A percentile compares a stretch with the other conserved stretches of the same genome.
phyloP scores from a whole-genome alignment of 1,140 invertebrate species.

The Anastrepha obliqua region DNA sequence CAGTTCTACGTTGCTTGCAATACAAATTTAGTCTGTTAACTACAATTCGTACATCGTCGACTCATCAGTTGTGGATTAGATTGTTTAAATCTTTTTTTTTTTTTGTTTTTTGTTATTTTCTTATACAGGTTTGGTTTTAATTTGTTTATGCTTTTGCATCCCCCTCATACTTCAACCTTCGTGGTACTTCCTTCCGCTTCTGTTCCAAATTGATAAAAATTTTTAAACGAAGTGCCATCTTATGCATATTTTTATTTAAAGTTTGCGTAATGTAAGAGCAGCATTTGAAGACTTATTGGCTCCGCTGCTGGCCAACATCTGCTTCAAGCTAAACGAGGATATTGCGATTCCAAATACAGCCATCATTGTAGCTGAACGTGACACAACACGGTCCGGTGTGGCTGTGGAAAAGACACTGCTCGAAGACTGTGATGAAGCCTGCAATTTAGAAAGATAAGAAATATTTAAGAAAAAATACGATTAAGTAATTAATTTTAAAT shows the following conservation, averaged over 20 bases:
- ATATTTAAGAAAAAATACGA: too few relatives aligned
- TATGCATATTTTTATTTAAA: conserved; percentile 60
- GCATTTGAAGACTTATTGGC: conserved; percentile 59
- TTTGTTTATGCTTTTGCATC: background rate
- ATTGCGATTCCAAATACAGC: conserved; percentile 78
- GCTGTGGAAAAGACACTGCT: conserved; percentile 66
- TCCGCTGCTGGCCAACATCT: conserved; percentile 76
- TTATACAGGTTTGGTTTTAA: background rate
- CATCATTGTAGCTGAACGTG: conserved; percentile 76
- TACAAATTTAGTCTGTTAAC: background rate
- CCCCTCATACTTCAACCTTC: too few relatives aligned
- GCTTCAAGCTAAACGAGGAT: conserved; percentile 79
- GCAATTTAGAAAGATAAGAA: conserved; percentile 55
- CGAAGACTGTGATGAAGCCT: conserved; percentile 63
- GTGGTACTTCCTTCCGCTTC: background rate
- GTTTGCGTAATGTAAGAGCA: conserved; percentile 63
- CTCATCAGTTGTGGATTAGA: background rate
- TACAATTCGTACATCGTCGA: background rate
- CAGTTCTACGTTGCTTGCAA: background rate
- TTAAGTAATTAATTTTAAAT: too few relatives aligned
- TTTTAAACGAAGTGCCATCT: conserved; percentile 45
- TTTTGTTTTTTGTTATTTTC: background rate
- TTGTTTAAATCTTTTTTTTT: background rate
- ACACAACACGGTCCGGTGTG: conserved; percentile 76
- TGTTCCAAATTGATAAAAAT: conserved; percentile 29